A percentile compares a stretch with the other conserved stretches of the same genome.
phyloP scores from a whole-genome alignment of 1,140 invertebrate species.

The Centruroides vittatus region DNA sequence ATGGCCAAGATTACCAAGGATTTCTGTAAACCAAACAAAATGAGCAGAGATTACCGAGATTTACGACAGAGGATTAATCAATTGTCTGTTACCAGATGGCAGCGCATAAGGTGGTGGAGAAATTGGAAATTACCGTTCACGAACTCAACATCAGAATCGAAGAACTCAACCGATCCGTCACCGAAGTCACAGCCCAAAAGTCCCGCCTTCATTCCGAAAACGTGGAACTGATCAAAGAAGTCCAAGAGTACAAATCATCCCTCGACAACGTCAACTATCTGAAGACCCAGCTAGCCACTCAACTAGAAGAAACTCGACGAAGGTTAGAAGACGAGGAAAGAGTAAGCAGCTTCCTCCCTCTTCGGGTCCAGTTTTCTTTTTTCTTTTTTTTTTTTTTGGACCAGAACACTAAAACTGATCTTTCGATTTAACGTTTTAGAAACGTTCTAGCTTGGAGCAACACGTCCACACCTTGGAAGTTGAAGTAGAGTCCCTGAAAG shows the following conservation, averaged over 20 bases:
- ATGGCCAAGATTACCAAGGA: no score
- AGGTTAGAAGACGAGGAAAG: conserved; percentile 89
- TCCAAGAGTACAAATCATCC: conserved; percentile 85
- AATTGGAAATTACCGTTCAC: conserved; percentile 69
- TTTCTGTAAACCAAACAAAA: no score
- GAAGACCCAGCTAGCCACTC: conserved; percentile 68
- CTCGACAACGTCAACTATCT: conserved; percentile 83
- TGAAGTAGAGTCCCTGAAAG: conserved; percentile 80
- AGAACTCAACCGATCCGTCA: conserved; percentile 84
- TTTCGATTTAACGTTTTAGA: conserved; percentile 28
- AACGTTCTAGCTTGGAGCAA: conserved; percentile 73
- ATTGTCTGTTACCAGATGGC: conserved; percentile 32
- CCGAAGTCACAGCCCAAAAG: conserved; percentile 70
- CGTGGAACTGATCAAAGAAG: conserved; percentile 81
- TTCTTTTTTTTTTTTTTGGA: background rate
- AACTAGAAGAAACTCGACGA: conserved; percentile 83
- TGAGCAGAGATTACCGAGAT: no score
- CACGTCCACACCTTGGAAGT: conserved; percentile 76
- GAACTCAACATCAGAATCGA: conserved; percentile 88
- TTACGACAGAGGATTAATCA: no score
- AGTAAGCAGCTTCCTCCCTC: conserved; percentile 26
- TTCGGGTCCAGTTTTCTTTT: background rate
- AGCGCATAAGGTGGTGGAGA: conserved; percentile 73
- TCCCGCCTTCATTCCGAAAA: conserved; percentile 47
- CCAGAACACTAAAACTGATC: background rate